phyloP scores from a whole-genome alignment of 2,113 vertebrate species.

The Asarcornis scutulata region DNA sequence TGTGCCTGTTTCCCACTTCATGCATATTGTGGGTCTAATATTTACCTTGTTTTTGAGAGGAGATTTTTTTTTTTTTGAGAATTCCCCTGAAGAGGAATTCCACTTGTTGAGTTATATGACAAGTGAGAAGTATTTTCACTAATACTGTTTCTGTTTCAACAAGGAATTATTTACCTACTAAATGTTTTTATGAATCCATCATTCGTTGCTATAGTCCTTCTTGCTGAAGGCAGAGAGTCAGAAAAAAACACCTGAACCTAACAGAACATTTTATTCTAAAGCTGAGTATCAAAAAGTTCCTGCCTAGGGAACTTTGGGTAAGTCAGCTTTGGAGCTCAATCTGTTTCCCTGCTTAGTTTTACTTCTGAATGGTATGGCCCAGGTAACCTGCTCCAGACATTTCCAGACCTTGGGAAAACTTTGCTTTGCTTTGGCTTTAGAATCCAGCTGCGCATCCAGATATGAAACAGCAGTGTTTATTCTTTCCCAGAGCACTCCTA shows the following conservation, averaged over 20 bases:
- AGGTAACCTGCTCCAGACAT: background rate
- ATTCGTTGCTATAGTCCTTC: conserved; percentile 23
- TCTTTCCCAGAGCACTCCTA: background rate
- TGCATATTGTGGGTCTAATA: background rate
- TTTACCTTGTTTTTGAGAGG: background rate
- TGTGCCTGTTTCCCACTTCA: background rate
- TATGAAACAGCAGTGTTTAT: background rate
- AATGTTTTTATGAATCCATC: background rate
- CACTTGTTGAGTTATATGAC: background rate
- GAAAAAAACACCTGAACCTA: background rate
- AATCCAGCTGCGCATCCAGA: background rate
- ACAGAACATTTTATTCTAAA: conserved; percentile 20
- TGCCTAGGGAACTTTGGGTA: background rate
- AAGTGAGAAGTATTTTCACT: background rate
- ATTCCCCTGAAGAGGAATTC: background rate
- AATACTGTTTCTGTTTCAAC: background rate
- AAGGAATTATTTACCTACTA: background rate
- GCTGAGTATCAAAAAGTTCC: background rate
- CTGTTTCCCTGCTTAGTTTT: background rate
- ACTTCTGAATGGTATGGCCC: background rate
- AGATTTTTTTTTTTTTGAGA: background rate
- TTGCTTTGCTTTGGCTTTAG: background rate
- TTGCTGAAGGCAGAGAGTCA: background rate
- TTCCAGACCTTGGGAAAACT: background rate
- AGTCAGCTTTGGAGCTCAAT: background rate